Evolutionary conservation across 1,140 invertebrate genomes (phyloP), one percentile per base, ranked within the genome.

Genomic region (Hylaeus volcanicus): DNA sequence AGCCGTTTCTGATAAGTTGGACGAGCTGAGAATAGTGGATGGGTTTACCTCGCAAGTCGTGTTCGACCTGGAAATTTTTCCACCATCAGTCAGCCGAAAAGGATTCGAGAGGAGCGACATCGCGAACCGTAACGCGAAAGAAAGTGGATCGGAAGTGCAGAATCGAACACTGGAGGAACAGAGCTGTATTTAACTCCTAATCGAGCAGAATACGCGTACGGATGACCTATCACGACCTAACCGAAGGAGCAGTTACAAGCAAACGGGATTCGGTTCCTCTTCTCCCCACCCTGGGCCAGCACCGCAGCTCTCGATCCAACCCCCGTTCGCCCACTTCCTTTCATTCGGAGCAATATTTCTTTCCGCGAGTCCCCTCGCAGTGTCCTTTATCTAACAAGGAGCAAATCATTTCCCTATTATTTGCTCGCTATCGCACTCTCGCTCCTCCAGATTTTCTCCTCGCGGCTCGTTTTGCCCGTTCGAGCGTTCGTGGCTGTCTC

Each of bases 351-450:
- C 90, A 91, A 92, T 93, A 93, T 92, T 93, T 93, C 92, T 93
- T 93, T 93, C 91, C 90, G 89, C 89, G 88, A 91, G 89, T 75
- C 85, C 86, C 85, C 86, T 82, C 85, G 51, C 72, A 68, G 88
- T 88, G 90, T 91, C 92, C 85, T 93, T 93, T 93, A 93, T 93
- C 93, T 93, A 93, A 93, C 93, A 93, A 93, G 93, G 92, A 93
- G 92, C 93, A 93, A 93, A 93, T 93, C 92, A 93, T 93, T 93
- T 93, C 93, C 92, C 93, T 93, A 93, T 93, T 93, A 93, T 93
- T 93, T 93, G 91, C 91, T 92, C 90, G 91, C 92, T 93, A 93
- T 93, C 92, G 90, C 90, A 79, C 86, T 88, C 88, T 89, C 84
- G 86, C 89, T 90, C 85, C 81, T 87, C 86, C 88, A 79, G 78